These are phyloP conservation scores for Probaryconus sp. DNA, from an alignment of 1,140 invertebrate genomes.

Conservation along the genomic window DNA sequence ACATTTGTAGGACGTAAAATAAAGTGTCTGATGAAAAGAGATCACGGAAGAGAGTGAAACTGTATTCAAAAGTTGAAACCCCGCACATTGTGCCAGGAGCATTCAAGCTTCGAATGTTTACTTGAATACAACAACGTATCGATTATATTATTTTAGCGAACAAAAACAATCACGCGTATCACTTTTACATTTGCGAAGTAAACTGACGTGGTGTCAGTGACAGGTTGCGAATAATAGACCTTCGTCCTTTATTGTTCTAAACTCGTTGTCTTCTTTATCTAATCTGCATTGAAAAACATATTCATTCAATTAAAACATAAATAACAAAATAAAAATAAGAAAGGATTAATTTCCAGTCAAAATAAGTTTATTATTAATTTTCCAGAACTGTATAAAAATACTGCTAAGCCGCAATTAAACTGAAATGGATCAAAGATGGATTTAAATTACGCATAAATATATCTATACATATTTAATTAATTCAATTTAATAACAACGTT, in stretches of 20 bases:
- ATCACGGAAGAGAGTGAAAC: constrained; percentile 16
- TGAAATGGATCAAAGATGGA: neutral
- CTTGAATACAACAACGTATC: constrained; percentile 27
- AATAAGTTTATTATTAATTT: constrained; percentile 16
- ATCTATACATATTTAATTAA: constrained; percentile 8
- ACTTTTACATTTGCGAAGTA: constrained; percentile 10
- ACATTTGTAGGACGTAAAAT: constrained; percentile 3
- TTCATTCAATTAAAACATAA: no score
- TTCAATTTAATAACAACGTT: constrained; percentile 16
- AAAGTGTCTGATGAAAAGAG: constrained; percentile 24
- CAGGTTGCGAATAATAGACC: constrained; percentile 4
- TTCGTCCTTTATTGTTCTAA: neutral
- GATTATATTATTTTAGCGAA: constrained; percentile 29
- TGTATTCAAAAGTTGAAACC: constrained; percentile 17
- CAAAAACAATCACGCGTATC: constrained; percentile 29
- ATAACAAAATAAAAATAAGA: no score
- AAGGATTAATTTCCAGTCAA: neutral
- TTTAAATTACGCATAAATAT: constrained; percentile 5
- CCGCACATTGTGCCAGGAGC: neutral
- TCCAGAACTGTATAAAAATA: constrained; percentile 27
- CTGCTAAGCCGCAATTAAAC: constrained; percentile 20
- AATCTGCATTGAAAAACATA: no score
- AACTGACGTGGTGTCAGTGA: constrained; percentile 1
- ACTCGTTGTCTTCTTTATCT: no score
- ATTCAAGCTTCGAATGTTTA: constrained; percentile 1